Base-by-base conservation (phyloP, 1,140 invertebrate genomes). In the Penaeus vannamei region DNA sequence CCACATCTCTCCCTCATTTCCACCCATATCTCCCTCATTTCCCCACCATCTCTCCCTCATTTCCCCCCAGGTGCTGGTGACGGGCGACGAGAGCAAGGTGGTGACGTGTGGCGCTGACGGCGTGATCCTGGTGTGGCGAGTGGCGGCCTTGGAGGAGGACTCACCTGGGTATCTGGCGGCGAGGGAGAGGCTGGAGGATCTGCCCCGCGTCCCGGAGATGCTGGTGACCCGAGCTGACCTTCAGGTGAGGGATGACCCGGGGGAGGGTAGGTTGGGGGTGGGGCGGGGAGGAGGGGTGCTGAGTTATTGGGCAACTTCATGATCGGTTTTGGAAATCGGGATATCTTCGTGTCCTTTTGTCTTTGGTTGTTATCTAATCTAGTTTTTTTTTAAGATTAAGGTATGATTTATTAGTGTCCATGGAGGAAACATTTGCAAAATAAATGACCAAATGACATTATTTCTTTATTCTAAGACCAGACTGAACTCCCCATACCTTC, bases 91-190 rank as follows among this genome's bases (percentile, higher is more conserved):
- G 79, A 64, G 85, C 23, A 72, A 79, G 23, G 53, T 91, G 22
- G 81, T 91, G 81, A 91, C 90, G 79, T 91, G 90, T 60, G 90
- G 87, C 23, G 85, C 60, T 26, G 90, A 91, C 62, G 87, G 90
- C 1, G 79, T 84, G n/a, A 85, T 91, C 32, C 42, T 91, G 83
- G 87, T 91, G 36, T 91, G 90, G 90, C n/a, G 59, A n/a, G 79
- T 91, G 59, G 81, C 79, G 23, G 81, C 29, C 29, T 32, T 87
- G n/a, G n/a, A 80, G 4, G 61, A 89, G 26, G 85, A 86, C 17
- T 79, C 80, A 23, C 90, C 90, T 4, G 90, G 87, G 8, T 88
- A 32, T 29, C 10, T 90, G 59, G 90, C 89, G 0, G 90, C 87
- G n/a, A 82, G 89, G 42, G 90, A 91, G 64, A 53, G 90, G 12